phyloP scores from a whole-genome alignment of 2,797 vertebrate genomes.

The Anomalospiza imberbis region DNA sequence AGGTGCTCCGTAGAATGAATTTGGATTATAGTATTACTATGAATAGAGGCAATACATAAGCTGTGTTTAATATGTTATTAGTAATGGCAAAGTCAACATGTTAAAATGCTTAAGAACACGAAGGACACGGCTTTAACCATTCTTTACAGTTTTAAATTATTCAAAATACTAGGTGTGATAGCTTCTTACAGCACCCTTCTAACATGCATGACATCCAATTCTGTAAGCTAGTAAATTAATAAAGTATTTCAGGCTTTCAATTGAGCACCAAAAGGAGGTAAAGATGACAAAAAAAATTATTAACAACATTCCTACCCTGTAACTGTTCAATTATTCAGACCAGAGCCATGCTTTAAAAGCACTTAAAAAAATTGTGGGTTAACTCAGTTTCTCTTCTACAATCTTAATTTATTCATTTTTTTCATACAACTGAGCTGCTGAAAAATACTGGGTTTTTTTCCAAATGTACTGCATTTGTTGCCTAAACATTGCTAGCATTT shows the following conservation, averaged over 20 bases:
- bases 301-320: background rate
- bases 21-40: background rate
- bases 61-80: background rate
- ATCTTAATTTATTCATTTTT: background rate
- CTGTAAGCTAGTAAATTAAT: background rate
- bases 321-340: background rate
- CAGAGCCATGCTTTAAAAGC: background rate
- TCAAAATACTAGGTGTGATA: background rate
- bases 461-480: background rate
- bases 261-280: background rate
- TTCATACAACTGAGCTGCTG: background rate
- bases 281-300: background rate
- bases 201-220: background rate
- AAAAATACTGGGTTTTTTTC: background rate
- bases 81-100: background rate
- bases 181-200: background rate
- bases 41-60: background rate
- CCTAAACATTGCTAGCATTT: background rate
- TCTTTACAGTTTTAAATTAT: background rate
- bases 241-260: background rate
- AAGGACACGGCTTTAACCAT: background rate
- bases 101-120: background rate
- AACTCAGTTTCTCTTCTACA: background rate
- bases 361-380: background rate
- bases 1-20: background rate